Conservation (phyloP, 92 coral and sea anemone species). For the Virgularia gustaviana region DNA sequence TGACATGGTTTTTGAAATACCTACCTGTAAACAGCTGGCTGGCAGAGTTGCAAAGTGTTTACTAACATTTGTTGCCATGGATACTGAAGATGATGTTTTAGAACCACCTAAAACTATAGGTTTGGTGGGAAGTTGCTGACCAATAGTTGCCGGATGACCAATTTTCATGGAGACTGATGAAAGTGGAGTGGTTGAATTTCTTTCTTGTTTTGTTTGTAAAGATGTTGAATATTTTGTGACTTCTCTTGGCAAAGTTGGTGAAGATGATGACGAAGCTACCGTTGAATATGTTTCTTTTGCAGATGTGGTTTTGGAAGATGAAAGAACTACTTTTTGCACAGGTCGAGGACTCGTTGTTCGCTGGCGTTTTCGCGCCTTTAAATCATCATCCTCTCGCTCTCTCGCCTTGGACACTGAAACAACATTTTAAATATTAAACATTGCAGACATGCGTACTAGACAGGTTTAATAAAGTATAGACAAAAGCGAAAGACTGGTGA, state of each 20-base stretch:
- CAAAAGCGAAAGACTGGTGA: too few relatives aligned
- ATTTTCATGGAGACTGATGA: conserved; percentile 24
- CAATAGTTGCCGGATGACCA: neutral
- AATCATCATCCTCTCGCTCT: conserved; percentile 8
- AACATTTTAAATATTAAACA: neutral
- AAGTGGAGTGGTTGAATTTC: neutral
- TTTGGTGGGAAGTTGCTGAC: conserved; percentile 4
- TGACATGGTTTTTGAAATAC: too few relatives aligned
- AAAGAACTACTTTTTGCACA: conserved; percentile 32
- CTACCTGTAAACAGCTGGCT: conserved; percentile 34
- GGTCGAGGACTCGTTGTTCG: conserved; percentile 17
- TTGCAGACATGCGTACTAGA: neutral
- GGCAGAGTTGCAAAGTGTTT: conserved; percentile 31
- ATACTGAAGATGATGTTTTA: conserved; percentile 5
- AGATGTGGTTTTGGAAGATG: conserved; percentile 14
- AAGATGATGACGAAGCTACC: neutral
- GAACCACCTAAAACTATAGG: conserved; percentile 26
- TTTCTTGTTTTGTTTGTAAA: conserved; percentile 11
- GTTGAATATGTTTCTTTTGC: neutral
- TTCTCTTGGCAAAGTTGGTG: conserved; percentile 1
- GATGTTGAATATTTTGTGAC: conserved; percentile 13
- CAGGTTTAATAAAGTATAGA: too few relatives aligned
- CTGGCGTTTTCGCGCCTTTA: conserved; percentile 18
- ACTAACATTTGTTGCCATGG: conserved; percentile 9
- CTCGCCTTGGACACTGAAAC: neutral